phyloP scores from a whole-genome alignment of 1,140 invertebrate genomes.

The Drosophila mayri region DNA sequence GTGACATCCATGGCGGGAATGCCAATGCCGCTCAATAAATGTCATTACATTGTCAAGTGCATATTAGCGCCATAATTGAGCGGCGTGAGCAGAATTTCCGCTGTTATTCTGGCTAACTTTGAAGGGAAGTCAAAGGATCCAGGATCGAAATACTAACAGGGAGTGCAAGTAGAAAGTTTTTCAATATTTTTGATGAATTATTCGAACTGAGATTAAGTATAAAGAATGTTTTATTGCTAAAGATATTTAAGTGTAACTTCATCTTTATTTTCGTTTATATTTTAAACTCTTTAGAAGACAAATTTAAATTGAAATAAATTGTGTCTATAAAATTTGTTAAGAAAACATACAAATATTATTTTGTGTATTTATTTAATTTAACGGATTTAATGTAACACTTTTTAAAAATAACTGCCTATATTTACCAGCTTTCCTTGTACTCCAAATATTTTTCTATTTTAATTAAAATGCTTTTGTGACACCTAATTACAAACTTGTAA shows the following conservation, averaged over 20 bases:
- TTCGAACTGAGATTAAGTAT: background rate
- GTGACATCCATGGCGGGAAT: constrained; percentile 48
- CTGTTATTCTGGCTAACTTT: constrained; percentile 4
- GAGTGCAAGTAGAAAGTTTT: background rate
- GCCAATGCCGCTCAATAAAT: constrained; percentile 69
- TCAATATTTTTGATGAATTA: background rate
- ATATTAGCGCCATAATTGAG: constrained; percentile 81
- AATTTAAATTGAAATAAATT: background rate
- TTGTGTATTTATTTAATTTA: background rate
- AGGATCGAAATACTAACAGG: background rate
- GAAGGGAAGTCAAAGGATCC: background rate
- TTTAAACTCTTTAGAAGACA: no score
- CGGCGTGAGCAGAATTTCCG: constrained; percentile 68
- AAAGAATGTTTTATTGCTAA: background rate
- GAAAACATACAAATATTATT: no score
- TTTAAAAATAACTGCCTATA: background rate
- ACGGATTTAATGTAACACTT: no score
- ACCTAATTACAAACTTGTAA: constrained; percentile 8
- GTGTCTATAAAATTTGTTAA: background rate
- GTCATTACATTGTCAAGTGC: constrained; percentile 82
- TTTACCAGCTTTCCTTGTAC: no score
- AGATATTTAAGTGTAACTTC: no score
- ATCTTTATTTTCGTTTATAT: no score
- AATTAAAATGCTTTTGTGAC: background rate
- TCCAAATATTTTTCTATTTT: no score